Percentiles rank a stretch among this genome's conserved stretches.
phyloP scores from a whole-genome alignment of 2,113 vertebrate genomes.

The Hypomesus transpacificus region DNA sequence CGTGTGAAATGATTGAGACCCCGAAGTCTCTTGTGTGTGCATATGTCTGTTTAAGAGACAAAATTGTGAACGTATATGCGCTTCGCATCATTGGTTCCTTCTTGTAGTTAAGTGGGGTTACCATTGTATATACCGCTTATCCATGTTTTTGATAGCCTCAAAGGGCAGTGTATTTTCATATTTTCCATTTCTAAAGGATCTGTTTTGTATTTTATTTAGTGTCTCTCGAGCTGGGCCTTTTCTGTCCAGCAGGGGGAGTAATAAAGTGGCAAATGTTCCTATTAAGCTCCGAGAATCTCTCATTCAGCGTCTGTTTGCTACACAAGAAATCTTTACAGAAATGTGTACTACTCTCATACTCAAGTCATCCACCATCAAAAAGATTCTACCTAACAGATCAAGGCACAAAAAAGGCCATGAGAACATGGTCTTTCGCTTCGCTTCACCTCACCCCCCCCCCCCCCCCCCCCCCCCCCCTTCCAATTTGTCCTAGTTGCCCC shows the following conservation, averaged over 20 bases:
- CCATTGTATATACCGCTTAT: slow-evolving; percentile 72
- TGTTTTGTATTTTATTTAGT: slow-evolving; percentile 74
- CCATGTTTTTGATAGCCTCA: slow-evolving; percentile 75
- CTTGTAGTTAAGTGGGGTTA: slow-evolving; percentile 60
- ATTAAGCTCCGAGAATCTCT: slow-evolving; percentile 20
- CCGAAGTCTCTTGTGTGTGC: slow-evolving; percentile 26
- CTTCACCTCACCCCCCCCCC: no score
- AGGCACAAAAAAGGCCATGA: no score
- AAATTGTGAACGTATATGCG: slow-evolving; percentile 43
- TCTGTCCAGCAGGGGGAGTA: slow-evolving; percentile 68
- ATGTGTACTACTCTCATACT: no score
- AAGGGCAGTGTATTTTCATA: slow-evolving; percentile 79
- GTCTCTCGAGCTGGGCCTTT: slow-evolving; percentile 63
- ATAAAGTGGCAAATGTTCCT: slow-evolving; percentile 73
- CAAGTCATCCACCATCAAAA: no score
- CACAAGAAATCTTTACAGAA: no score
- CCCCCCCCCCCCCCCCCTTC: no score
- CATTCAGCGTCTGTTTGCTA: no score
- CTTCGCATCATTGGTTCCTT: slow-evolving; percentile 55
- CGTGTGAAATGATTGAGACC: slow-evolving; percentile 5
- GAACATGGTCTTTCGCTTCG: no score
- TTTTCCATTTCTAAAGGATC: slow-evolving; percentile 74
- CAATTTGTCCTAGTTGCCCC: no score
- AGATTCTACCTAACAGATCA: no score
- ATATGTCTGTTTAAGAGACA: slow-evolving; percentile 50